Percentiles rank a stretch among this genome's conserved stretches.
Conservation (phyloP, 2,797 vertebrate genomes). For the Chlorospingus flavigularis region DNA sequence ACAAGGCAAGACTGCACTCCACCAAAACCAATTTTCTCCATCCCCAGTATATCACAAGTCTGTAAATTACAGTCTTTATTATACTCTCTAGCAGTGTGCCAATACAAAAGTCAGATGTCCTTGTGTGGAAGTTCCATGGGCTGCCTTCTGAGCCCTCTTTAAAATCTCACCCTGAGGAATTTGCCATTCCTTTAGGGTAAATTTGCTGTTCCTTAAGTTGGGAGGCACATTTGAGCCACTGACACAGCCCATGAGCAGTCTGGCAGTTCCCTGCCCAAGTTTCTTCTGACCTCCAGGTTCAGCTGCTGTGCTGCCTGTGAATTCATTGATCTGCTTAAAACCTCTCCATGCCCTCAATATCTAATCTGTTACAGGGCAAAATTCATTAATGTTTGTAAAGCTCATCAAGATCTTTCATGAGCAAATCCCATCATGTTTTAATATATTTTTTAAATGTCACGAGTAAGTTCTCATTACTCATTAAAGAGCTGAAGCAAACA, state of each 20-base stretch:
- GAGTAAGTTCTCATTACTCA: background rate
- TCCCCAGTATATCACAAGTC: background rate
- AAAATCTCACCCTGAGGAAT: background rate
- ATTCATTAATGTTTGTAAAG: conserved; percentile 48
- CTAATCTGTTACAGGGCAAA: conserved; percentile 34
- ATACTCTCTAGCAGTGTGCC: background rate
- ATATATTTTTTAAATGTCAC: conserved; percentile 44
- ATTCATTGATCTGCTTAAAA: conserved; percentile 39
- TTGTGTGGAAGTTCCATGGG: background rate
- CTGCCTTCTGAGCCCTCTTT: background rate
- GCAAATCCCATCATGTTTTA: conserved; percentile 44
- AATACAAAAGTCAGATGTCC: background rate
- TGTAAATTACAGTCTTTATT: background rate
- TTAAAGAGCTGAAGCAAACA: conserved; percentile 35
- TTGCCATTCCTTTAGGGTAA: background rate
- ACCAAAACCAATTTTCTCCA: background rate
- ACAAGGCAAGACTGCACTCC: background rate
- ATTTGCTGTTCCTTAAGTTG: background rate
- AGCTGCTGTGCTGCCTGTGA: background rate
- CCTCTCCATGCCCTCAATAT: background rate
- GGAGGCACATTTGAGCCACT: background rate
- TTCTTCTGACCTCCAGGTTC: background rate
- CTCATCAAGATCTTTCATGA: conserved; percentile 54
- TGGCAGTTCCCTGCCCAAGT: background rate
- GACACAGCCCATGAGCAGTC: background rate